phyloP scores from a whole-genome alignment of 2,797 vertebrate species.

The Orestias chungarensis region DNA sequence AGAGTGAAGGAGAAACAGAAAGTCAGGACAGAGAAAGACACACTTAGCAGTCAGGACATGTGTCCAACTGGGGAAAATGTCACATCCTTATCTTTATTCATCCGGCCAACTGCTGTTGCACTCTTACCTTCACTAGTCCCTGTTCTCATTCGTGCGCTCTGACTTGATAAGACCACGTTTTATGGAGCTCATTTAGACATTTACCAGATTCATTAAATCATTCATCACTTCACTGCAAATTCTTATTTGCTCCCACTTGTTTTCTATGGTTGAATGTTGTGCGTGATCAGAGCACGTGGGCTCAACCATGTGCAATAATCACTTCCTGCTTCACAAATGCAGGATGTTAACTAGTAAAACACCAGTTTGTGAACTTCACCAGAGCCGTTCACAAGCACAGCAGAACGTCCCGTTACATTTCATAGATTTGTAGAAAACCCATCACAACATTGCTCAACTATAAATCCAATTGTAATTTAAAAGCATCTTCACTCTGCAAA shows the following conservation, averaged over 20 bases:
- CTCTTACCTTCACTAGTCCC: conserved; percentile 12
- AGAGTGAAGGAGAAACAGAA: neutral
- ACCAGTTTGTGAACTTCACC: neutral
- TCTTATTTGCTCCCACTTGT: neutral
- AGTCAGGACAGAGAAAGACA: conserved; percentile 7
- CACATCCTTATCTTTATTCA: conserved; percentile 45
- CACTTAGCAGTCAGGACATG: conserved; percentile 56
- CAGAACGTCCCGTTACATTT: neutral
- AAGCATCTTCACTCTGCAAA: neutral
- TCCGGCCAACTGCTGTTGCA: conserved; percentile 30
- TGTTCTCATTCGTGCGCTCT: neutral
- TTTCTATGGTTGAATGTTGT: neutral
- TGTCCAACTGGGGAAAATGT: conserved; percentile 53
- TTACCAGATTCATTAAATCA: neutral
- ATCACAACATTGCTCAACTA: neutral
- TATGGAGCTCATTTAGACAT: neutral
- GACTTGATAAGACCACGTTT: conserved; percentile 7
- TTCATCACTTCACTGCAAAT: neutral
- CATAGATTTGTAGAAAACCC: neutral
- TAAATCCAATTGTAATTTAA: neutral
- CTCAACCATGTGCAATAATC: neutral
- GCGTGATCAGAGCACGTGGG: neutral
- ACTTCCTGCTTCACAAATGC: conserved; percentile 42
- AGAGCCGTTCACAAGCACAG: neutral
- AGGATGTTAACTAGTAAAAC: neutral